Conservation (phyloP, 2,888 invertebrate genomes). For the Lepidochrysops patricia region DNA sequence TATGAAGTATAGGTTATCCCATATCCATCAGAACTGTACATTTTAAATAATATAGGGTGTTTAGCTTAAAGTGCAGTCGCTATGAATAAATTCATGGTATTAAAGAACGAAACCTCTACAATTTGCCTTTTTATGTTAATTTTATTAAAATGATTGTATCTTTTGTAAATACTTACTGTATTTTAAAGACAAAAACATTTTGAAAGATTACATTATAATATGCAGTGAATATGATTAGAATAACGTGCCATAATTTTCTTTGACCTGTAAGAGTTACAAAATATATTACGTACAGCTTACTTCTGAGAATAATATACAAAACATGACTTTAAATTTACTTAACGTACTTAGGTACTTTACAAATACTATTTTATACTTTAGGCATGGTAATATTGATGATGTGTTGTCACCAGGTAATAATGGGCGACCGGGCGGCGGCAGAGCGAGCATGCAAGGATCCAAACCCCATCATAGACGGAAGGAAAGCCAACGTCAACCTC, state of each 20-base stretch:
- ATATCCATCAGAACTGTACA: no score
- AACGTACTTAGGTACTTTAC: no score
- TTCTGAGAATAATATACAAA: no score
- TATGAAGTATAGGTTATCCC: no score
- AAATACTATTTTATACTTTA: no score
- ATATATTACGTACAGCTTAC: no score
- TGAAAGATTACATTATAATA: no score
- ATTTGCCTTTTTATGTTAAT: background rate
- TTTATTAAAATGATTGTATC: background rate
- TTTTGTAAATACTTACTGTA: background rate
- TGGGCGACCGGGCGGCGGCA: slow-evolving; percentile 95
- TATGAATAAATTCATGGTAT: background rate
- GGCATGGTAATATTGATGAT: background rate
- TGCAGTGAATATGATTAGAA: background rate
- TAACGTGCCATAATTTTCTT: no score
- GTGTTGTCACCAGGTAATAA: slow-evolving; percentile 88
- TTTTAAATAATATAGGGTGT: background rate
- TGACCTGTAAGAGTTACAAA: no score
- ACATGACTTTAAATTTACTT: no score
- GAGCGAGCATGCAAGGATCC: slow-evolving; percentile 98
- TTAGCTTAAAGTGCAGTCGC: background rate
- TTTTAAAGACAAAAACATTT: no score
- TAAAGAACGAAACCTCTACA: background rate
- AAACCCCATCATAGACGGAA: slow-evolving; percentile 97
- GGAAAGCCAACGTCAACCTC: slow-evolving; percentile 98